These are phyloP conservation scores for Pseudomyrmex gracilis DNA, from an alignment of 1,140 invertebrate genomes.

Conservation along the genomic window DNA sequence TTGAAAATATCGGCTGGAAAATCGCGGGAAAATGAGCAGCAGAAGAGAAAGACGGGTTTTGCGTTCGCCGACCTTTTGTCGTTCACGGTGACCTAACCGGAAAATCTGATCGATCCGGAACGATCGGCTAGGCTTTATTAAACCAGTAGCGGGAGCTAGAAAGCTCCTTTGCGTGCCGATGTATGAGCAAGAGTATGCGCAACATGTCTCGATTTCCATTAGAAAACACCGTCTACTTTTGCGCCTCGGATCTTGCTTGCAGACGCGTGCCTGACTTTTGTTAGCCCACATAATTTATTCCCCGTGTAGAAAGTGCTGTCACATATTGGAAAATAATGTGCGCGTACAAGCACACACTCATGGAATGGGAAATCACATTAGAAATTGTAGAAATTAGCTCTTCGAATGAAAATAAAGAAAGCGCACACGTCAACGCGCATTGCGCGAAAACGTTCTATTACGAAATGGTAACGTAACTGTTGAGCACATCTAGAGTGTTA, in stretches of 20 bases:
- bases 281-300: conserved; percentile 12
- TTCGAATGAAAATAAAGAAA: neutral
- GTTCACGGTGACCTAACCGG: conserved; percentile 58
- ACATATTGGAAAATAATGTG: neutral
- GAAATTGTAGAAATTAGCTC: neutral
- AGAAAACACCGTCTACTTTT: conserved; percentile 68
- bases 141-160: conserved; percentile 69
- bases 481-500: too few species aligned
- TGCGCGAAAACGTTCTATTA: too few species aligned
- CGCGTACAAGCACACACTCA: too few species aligned
- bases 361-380: conserved; percentile 7
- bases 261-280: conserved; percentile 1
- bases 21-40: neutral
- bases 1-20: neutral
- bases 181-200: conserved; percentile 53
- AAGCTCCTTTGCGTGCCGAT: conserved; percentile 73
- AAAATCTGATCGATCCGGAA: conserved; percentile 58
- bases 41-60: neutral
- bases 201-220: conserved; percentile 77
- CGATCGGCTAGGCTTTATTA: conserved; percentile 46
- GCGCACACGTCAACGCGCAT: too few species aligned
- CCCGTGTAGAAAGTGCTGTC: conserved; percentile 39
- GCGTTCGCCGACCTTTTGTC: conserved; percentile 58
- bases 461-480: too few species aligned
- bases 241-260: conserved; percentile 18